phyloP scores from a whole-genome alignment of 1,140 invertebrate genomes.

The Bacillus rossius region DNA sequence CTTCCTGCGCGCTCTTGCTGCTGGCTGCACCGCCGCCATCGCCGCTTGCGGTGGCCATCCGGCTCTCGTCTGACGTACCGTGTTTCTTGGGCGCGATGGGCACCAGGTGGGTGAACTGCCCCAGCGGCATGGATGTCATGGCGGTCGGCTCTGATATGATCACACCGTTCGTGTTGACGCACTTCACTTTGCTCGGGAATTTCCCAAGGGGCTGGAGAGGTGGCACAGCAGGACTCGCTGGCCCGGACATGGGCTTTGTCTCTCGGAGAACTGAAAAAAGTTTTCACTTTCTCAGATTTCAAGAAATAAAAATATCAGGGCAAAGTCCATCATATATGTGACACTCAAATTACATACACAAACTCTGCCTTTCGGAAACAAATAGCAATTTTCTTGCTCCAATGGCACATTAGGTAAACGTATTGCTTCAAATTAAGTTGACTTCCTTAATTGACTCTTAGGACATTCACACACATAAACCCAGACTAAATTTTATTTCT shows the following conservation, averaged over 20 bases:
- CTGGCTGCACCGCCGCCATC: conserved; percentile 20
- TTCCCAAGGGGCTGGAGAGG: conserved; percentile 44
- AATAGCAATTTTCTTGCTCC: too few relatives aligned
- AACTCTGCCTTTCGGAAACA: neutral
- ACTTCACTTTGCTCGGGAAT: conserved; percentile 28
- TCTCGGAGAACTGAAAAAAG: conserved; percentile 41
- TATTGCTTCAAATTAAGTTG: too few relatives aligned
- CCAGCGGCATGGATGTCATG: conserved; percentile 27
- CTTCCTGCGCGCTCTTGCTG: too few relatives aligned
- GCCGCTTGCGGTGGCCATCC: conserved; percentile 26
- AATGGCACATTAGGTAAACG: too few relatives aligned
- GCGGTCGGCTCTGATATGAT: conserved; percentile 33
- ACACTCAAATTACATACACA: conserved; percentile 8
- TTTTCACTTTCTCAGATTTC: too few relatives aligned
- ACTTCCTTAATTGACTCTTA: too few relatives aligned
- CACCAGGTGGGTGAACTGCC: neutral
- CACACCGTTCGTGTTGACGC: conserved; percentile 32
- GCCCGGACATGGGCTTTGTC: conserved; percentile 31
- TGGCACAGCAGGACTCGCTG: conserved; percentile 39
- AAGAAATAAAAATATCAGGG: too few relatives aligned
- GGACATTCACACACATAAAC: too few relatives aligned
- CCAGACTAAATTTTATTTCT: too few relatives aligned
- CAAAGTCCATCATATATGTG: conserved; percentile 14
- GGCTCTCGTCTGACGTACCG: conserved; percentile 43
- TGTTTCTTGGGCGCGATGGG: conserved; percentile 32